Evolutionary conservation across 92 coral and sea anemone genomes (phyloP).

Genomic region (Heteractis magnifica): DNA sequence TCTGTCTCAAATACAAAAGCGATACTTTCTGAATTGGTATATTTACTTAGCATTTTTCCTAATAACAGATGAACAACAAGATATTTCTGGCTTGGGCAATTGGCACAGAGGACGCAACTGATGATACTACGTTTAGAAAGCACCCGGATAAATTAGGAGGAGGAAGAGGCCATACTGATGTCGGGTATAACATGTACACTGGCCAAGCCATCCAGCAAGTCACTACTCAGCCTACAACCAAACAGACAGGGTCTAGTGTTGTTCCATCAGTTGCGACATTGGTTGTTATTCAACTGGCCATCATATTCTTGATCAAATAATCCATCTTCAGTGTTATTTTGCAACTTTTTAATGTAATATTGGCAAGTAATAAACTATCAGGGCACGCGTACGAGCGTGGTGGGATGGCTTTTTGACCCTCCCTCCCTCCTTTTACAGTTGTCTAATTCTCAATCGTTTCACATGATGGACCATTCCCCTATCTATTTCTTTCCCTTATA

Average conservation of each 20-base stretch:
- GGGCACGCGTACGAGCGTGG: too few species aligned
- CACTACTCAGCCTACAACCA: not conserved
- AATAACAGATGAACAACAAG: not conserved
- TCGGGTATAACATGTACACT: slow-evolving; percentile 32
- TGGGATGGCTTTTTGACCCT: too few species aligned
- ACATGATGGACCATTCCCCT: too few species aligned
- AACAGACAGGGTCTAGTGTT: not conserved
- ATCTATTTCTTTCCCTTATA: too few species aligned
- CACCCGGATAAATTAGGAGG: slow-evolving; percentile 17
- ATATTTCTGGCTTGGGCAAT: slow-evolving; percentile 41
- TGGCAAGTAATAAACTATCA: not conserved
- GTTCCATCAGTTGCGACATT: not conserved
- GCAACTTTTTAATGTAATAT: not conserved
- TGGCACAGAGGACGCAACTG: slow-evolving; percentile 14
- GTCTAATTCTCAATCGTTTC: too few species aligned
- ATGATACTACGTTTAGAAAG: not conserved
- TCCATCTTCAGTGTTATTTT: not conserved
- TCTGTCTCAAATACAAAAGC: not conserved
- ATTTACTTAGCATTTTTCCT: not conserved
- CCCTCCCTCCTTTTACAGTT: too few species aligned
- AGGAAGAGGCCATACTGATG: slow-evolving; percentile 30
- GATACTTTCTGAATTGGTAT: not conserved
- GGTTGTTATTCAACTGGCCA: not conserved
- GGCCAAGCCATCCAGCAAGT: not conserved
- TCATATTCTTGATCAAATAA: not conserved